Evolutionary conservation across 2,797 vertebrate species (phyloP).

Genomic region (Perdix hodgsoniae): DNA sequence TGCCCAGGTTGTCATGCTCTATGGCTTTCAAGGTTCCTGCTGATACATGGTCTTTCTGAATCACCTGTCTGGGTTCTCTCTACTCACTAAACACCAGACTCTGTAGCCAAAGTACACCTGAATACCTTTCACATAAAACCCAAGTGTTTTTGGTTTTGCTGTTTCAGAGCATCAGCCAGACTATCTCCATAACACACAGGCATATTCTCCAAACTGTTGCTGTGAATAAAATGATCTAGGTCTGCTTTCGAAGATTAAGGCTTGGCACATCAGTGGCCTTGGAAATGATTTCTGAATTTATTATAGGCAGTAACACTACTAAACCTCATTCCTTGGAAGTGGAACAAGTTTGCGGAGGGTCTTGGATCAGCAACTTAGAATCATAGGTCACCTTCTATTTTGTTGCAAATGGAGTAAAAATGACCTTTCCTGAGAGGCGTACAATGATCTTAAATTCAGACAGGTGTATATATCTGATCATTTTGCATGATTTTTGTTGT

Average conservation of each 20-base stretch:
- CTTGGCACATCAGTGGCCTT: neutral
- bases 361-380: neutral
- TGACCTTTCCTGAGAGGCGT: neutral
- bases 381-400: conserved; percentile 1
- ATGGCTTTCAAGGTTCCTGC: neutral
- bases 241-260: neutral
- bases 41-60: neutral
- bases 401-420: conserved; percentile 34
- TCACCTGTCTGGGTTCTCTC: neutral
- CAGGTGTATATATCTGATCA: neutral
- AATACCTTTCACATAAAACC: neutral
- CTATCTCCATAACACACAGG: neutral
- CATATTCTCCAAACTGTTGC: neutral
- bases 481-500: neutral
- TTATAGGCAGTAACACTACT: neutral
- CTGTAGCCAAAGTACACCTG: neutral
- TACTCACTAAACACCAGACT: neutral
- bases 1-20: neutral
- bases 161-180: neutral
- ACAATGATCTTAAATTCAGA: neutral
- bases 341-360: neutral
- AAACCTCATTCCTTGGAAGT: conserved; percentile 19
- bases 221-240: neutral
- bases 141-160: neutral
- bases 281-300: conserved; percentile 18